Evolutionary conservation across 2,888 invertebrate genomes (phyloP).

Genomic region (Lysandra coridon): DNA sequence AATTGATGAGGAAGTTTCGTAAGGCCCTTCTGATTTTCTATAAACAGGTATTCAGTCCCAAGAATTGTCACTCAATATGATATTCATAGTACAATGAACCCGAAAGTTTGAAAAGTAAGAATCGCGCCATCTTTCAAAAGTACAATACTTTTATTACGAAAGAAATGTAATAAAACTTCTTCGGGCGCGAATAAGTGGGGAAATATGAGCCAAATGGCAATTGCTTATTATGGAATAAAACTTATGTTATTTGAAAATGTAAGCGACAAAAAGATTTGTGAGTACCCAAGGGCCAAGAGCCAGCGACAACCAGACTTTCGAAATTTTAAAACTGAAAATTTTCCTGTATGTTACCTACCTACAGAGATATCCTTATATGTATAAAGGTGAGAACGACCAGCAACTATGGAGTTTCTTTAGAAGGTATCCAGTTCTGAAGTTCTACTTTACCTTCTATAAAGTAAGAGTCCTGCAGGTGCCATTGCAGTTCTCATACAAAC

Average conservation of each 20-base stretch:
- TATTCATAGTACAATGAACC: neutral
- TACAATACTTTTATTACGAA: conserved; percentile 13
- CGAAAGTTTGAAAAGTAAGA: neutral
- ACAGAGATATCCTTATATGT: no score
- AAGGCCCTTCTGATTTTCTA: neutral
- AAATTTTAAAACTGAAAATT: no score
- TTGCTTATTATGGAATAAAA: neutral
- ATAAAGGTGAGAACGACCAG: no score
- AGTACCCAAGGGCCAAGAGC: no score
- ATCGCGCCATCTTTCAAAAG: conserved; percentile 10
- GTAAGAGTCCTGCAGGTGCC: no score
- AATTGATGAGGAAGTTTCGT: neutral
- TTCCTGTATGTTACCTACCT: no score
- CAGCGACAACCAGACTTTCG: no score
- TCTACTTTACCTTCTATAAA: no score
- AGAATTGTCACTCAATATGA: neutral
- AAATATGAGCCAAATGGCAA: neutral
- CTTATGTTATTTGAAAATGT: neutral
- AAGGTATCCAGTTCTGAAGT: no score
- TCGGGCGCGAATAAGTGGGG: neutral
- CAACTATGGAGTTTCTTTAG: no score
- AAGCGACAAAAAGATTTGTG: neutral
- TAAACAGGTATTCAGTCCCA: neutral
- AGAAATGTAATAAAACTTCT: conserved; percentile 8
- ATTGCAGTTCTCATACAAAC: no score